phyloP scores from a whole-genome alignment of 2,888 invertebrate genomes.

The Notocelia uddmanniana region DNA sequence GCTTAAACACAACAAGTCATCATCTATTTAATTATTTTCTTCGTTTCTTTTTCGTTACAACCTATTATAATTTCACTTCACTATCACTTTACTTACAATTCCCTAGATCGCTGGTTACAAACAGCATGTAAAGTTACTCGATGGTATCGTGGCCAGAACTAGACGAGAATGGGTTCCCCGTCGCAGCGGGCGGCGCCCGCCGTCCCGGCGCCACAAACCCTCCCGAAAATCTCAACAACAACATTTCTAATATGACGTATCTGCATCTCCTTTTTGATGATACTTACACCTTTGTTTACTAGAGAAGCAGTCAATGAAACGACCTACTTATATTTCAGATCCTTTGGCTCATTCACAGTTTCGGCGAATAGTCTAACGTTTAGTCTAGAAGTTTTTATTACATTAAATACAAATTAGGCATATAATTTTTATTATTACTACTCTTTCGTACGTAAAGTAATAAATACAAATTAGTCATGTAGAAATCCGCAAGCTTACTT shows the following conservation, averaged over 20 bases:
- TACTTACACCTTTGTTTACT: conserved; percentile 2
- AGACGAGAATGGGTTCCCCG: background rate
- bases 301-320: background rate
- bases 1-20: background rate
- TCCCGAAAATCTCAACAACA: conserved; percentile 46
- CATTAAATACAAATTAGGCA: no score
- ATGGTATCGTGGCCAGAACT: background rate
- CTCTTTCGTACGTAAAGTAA: no score
- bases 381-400: background rate
- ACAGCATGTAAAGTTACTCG: conserved; percentile 2
- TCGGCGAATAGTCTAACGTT: background rate
- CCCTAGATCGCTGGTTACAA: background rate
- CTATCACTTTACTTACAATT: background rate
- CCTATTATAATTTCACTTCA: background rate
- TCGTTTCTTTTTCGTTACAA: background rate
- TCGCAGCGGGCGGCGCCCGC: conserved; percentile 50
- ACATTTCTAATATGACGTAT: background rate
- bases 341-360: conserved; percentile 18
- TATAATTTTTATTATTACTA: no score
- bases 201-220: conserved; percentile 51
- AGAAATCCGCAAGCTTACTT: no score
- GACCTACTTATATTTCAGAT: conserved; percentile 15
- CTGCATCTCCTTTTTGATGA: background rate
- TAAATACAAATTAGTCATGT: no score
- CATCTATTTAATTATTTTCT: background rate